phyloP scores from a whole-genome alignment of 2,113 vertebrate genomes.

The Odocoileus virginianus region DNA sequence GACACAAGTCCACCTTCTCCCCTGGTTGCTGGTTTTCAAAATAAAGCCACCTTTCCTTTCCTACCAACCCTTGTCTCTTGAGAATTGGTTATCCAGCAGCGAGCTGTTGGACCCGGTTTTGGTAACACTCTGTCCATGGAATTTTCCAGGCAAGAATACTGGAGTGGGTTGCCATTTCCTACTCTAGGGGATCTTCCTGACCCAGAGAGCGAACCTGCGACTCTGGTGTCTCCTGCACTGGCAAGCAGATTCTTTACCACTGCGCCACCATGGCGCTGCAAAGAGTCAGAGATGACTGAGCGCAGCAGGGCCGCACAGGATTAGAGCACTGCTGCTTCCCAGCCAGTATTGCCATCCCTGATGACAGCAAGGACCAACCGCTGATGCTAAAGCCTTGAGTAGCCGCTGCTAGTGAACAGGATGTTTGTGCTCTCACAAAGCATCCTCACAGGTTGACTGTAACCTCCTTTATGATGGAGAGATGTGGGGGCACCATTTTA shows the following conservation, averaged over 20 bases:
- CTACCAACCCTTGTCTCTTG: not conserved
- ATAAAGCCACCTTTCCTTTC: not conserved
- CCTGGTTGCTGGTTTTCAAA: not conserved
- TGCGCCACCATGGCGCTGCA: fast-evolving
- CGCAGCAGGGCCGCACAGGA: fast-evolving
- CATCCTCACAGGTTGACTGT: fast-evolving
- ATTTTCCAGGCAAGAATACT: not conserved
- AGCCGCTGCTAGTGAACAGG: not conserved
- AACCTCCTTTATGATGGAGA: fast-evolving
- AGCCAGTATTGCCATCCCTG: fast-evolving
- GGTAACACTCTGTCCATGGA: not conserved
- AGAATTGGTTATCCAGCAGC: not conserved
- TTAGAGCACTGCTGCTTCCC: fast-evolving
- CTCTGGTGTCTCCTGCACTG: not conserved
- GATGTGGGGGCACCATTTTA: not conserved
- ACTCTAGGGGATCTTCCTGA: not conserved
- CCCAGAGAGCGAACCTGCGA: not conserved
- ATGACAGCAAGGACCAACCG: fast-evolving
- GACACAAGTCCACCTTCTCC: not conserved
- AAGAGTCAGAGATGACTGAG: not conserved
- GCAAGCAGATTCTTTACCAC: not conserved
- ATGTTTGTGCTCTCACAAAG: fast-evolving
- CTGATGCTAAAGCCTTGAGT: fast-evolving
- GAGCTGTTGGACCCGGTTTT: not conserved
- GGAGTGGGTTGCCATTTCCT: not conserved